These are phyloP conservation scores for Carassius carassius DNA, from an alignment of 2,113 vertebrate genomes.

Conservation along the genomic window DNA sequence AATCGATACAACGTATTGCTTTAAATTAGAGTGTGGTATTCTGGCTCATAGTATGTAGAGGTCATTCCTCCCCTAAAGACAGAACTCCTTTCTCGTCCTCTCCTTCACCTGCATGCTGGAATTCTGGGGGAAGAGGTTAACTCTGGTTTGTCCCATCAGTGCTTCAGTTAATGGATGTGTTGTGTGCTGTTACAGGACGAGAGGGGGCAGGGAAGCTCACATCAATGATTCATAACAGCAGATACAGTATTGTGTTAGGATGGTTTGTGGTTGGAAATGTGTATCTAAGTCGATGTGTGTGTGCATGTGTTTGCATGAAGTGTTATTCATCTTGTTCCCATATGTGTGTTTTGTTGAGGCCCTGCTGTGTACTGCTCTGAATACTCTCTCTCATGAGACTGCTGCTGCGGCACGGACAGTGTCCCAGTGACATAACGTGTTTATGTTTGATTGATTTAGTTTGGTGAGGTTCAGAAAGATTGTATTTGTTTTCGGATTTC, in stretches of 20 bases:
- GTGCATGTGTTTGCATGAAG: not conserved
- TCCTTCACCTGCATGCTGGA: not conserved
- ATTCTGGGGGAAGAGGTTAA: too few species aligned
- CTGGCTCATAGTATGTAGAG: not conserved
- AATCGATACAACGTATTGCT: not conserved
- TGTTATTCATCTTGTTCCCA: not conserved
- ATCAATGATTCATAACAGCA: conserved; percentile 47
- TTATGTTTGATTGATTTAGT: conserved; percentile 33
- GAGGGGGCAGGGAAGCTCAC: conserved; percentile 75
- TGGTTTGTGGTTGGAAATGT: conserved; percentile 11
- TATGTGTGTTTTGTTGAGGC: conserved; percentile 10
- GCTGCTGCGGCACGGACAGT: not conserved
- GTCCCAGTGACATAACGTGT: not conserved
- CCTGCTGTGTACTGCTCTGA: conserved; percentile 31
- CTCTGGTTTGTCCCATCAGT: not conserved
- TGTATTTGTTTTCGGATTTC: conserved; percentile 12
- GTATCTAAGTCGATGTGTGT: not conserved
- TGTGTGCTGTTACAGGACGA: conserved; percentile 57
- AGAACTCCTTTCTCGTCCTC: conserved; percentile 5
- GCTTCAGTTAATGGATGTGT: conserved; percentile 33
- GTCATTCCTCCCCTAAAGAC: conserved; percentile 7
- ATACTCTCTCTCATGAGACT: conserved; percentile 32
- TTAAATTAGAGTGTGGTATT: conserved; percentile 1
- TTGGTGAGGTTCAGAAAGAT: not conserved
- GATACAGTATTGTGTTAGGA: not conserved